phyloP scores from a whole-genome alignment of 2,113 vertebrate genomes.

The Recurvirostra avosetta region DNA sequence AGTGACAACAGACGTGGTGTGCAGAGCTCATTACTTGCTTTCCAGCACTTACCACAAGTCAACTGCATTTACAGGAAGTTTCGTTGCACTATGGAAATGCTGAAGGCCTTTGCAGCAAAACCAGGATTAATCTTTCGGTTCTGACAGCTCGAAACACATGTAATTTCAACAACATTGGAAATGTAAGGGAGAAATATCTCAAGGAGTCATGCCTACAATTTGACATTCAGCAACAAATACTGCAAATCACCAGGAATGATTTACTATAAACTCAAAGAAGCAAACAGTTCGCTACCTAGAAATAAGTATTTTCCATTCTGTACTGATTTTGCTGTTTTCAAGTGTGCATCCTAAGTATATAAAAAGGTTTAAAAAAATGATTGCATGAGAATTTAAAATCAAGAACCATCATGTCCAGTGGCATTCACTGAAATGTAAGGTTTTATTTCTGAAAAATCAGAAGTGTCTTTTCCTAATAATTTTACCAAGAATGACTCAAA shows the following conservation, averaged over 20 bases:
- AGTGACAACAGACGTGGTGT: background rate
- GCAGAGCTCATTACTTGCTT: background rate
- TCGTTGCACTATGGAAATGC: background rate
- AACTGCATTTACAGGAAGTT: background rate
- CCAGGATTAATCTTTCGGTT: background rate
- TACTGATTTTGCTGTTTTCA: background rate
- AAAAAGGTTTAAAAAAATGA: background rate
- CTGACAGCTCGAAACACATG: background rate
- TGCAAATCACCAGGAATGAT: background rate
- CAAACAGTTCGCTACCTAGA: background rate
- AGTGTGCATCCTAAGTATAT: background rate
- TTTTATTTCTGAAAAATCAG: background rate
- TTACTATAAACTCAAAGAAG: background rate
- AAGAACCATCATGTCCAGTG: background rate
- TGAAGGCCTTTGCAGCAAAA: background rate
- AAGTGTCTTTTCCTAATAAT: background rate
- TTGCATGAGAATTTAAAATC: background rate
- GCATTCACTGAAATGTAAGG: background rate
- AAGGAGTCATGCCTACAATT: background rate
- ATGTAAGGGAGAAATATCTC: background rate
- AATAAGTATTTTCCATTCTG: background rate
- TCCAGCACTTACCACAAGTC: background rate
- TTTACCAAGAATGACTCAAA: background rate
- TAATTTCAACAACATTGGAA: background rate
- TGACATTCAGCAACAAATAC: background rate